Evolutionary conservation across 2,113 vertebrate genomes (phyloP), one percentile per base, ranked within the genome.

Genomic region (Polypterus senegalus): DNA sequence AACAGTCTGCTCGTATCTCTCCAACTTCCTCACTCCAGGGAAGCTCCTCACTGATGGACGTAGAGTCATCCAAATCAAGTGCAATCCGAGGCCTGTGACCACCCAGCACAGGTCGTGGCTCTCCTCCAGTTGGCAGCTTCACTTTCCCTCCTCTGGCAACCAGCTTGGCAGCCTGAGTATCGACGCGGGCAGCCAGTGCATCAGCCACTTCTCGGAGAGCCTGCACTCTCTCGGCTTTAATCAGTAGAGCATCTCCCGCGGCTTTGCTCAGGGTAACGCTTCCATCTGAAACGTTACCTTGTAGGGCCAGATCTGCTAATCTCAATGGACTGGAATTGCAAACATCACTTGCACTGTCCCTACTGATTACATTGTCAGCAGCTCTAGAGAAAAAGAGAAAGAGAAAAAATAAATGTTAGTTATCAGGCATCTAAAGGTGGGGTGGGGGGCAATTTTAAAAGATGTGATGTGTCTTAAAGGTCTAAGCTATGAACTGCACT

Each of bases 121-220:
- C 6, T 4, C 4, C 56, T 44, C 5, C 56, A 45, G 56, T 44
- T 6, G 6, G 46, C 9, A 9, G n/a, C 48, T 4, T 7, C 10
- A 4, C 6, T 8, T 51, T 46, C 6, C 11, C 27, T 61, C 9
- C 9, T 4, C 43, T 45, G 9, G 60, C 9, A 4, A 45, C 48
- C 10, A 5, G 60, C 6, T 9, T 53, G 44, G 47, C 46, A 9
- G 6, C 43, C 54, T 83, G 75, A 44, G 64, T 0, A 0, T 88
- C 81, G 5, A 84, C 60, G 5, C 83, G 76, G 6, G 71, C 71
- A 47, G 64, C 68, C 11, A 90, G 80, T 43, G 74, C 66, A 4
- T 61, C 60, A 2, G 79, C 83, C 0, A 72, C 78, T 3, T 9
- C 59, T 0, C 72, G 74, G 51, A 89, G 68, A 5, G 78, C 75